phyloP scores from a whole-genome alignment of 2,113 vertebrate genomes.

The Elanoides forficatus region DNA sequence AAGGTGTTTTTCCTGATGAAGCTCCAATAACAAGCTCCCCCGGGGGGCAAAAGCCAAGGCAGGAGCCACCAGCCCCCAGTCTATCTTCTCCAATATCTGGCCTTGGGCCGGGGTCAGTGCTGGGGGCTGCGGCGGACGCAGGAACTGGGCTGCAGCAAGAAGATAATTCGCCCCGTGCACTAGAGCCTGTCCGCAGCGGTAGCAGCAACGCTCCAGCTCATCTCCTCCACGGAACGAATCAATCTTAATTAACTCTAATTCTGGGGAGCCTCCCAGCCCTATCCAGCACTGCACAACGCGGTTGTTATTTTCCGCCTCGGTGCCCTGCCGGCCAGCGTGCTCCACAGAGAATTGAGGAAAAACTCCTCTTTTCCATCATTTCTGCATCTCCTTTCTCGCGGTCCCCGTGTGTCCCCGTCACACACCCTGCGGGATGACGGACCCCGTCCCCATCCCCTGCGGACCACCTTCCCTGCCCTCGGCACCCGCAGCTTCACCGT shows the following conservation, averaged over 20 bases:
- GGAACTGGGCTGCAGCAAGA: neutral
- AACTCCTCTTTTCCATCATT: neutral
- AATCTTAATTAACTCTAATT: constrained; percentile 27
- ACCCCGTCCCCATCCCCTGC: neutral
- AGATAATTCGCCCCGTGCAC: neutral
- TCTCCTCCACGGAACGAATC: neutral
- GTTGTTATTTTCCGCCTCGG: neutral
- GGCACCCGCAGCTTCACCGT: neutral
- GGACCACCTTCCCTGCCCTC: neutral
- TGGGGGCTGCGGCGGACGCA: neutral
- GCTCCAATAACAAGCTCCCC: neutral
- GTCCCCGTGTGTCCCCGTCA: rapidly evolving
- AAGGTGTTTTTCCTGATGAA: neutral
- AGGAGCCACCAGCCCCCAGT: neutral
- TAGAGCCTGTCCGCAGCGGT: neutral
- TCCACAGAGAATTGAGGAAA: neutral
- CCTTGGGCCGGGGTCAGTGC: neutral
- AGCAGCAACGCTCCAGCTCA: neutral
- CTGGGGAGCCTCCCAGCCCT: neutral
- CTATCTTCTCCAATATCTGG: neutral
- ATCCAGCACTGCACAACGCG: neutral
- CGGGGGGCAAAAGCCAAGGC: neutral
- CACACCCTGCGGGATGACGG: rapidly evolving
- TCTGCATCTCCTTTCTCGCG: rapidly evolving
- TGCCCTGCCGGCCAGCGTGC: rapidly evolving